Evolutionary conservation across 1,140 invertebrate genomes (phyloP), one percentile per base, ranked within the genome.

Genomic region (Aphidius gifuensis): DNA sequence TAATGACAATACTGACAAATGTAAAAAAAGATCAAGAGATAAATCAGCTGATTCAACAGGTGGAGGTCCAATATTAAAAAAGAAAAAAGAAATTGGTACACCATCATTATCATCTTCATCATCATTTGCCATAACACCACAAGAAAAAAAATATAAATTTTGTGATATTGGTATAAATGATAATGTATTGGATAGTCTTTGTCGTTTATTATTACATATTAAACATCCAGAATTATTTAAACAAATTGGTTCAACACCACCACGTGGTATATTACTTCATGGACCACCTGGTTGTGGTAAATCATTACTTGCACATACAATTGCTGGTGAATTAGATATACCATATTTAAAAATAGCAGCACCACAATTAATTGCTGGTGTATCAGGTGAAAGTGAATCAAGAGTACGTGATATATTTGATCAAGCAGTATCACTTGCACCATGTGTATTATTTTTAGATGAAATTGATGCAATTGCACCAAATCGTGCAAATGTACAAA

Each of bases 301-400:
- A 83, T 95, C 93, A 6, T 82, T 96, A 51, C 77, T 99, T 56
- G 96, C 93, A 0, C 83, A 94, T 80, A 94, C 95, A 38, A 92
- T 99, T 69, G 93, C 96, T 58, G 96, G 96, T 64, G 86, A 89
- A 82, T 68, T 89, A 48, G 74, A 82, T 61, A 72, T 97, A 56
- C 91, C 93, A 1, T 77, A 97, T 32, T 74, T 98, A 9, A 91
- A 92, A 80, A 87, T 97, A 5, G 87, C 92, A 49, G 92, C 92
- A 0, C 93, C 96, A 4, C 94, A 98, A 80, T 75, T 99, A 48
- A 87, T 99, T 39, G 91, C 90, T n/a, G 96, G 96, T 11, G 86
- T 98, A 66, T 97, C 95, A 4, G 96, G 96, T 0, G 96, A 98
- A 76, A 97, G 93, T 9, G 97, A 99, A 82, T 89, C 93, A 69